Conservation (phyloP, 2,888 invertebrate species). For the Argynnis bischoffii region DNA sequence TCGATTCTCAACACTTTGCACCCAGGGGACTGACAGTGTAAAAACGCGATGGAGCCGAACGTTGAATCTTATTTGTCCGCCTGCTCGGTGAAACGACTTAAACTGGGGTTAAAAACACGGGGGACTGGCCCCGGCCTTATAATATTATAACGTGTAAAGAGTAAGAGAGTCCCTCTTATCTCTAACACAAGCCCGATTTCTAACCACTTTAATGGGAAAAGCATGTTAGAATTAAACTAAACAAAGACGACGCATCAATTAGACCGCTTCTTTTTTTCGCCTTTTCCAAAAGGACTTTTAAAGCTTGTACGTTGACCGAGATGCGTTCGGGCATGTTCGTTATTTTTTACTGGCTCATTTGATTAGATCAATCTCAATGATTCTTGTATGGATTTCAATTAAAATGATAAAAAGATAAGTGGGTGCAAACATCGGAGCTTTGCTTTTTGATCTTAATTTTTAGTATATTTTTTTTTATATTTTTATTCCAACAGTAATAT, state of each 20-base stretch:
- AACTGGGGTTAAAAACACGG: slow-evolving; percentile 68
- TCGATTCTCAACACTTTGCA: slow-evolving; percentile 73
- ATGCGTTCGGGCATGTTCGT: slow-evolving; percentile 66
- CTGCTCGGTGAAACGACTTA: slow-evolving; percentile 63
- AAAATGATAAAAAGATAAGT: slow-evolving; percentile 72
- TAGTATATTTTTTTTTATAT: background rate
- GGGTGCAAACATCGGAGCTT: slow-evolving; percentile 61
- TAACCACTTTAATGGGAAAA: slow-evolving; percentile 83
- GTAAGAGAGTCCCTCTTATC: slow-evolving; percentile 80
- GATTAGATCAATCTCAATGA: slow-evolving; percentile 79
- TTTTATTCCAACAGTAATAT: slow-evolving; percentile 23
- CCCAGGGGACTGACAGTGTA: slow-evolving; percentile 77
- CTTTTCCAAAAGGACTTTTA: slow-evolving; percentile 73
- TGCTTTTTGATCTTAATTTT: slow-evolving; percentile 39
- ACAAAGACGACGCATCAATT: slow-evolving; percentile 84
- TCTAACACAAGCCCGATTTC: slow-evolving; percentile 74
- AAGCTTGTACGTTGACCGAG: slow-evolving; percentile 73
- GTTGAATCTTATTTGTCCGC: slow-evolving; percentile 70
- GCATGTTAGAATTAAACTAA: slow-evolving; percentile 83
- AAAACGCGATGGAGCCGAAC: slow-evolving; percentile 68
- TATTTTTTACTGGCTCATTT: slow-evolving; percentile 76
- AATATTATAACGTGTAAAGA: slow-evolving; percentile 81
- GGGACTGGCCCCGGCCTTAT: slow-evolving; percentile 64
- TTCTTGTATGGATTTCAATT: slow-evolving; percentile 78
- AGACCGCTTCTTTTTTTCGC: slow-evolving; percentile 67